Conservation (phyloP, 2,113 vertebrate genomes). For the Cercocebus atys region DNA sequence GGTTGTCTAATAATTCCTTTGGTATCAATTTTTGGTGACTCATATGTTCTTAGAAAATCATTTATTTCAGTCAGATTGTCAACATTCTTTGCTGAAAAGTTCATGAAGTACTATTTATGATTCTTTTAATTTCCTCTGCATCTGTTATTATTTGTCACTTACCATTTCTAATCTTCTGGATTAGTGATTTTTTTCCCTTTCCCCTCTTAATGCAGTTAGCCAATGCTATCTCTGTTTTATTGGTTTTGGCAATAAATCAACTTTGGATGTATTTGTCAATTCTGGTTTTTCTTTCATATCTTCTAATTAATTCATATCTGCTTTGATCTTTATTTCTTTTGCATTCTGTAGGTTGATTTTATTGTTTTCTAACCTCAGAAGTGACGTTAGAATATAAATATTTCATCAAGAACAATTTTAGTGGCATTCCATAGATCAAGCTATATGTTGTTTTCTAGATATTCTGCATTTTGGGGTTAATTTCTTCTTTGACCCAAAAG, state of each 20-base stretch:
- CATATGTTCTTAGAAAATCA: conserved; percentile 64
- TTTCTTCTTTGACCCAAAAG: conserved; percentile 7
- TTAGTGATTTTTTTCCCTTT: conserved; percentile 29
- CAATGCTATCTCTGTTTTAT: conserved; percentile 21
- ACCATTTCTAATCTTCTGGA: conserved; percentile 27
- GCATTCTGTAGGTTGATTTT: conserved; percentile 9
- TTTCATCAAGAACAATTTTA: conserved; percentile 38
- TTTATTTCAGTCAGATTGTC: conserved; percentile 52
- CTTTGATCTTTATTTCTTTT: conserved; percentile 49
- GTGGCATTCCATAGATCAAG: background rate
- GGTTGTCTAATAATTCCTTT: conserved; percentile 3
- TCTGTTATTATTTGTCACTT: conserved; percentile 56
- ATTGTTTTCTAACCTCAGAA: conserved; percentile 33
- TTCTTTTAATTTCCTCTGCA: conserved; percentile 57
- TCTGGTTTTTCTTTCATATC: conserved; percentile 29
- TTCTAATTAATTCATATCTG: conserved; percentile 21
- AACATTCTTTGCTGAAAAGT: conserved; percentile 60
- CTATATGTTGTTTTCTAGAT: background rate
- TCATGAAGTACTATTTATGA: conserved; percentile 39
- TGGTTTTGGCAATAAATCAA: background rate
- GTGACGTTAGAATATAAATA: background rate
- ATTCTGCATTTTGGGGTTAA: conserved; percentile 36
- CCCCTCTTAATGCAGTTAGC: conserved; percentile 26
- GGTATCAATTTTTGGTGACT: conserved; percentile 56
- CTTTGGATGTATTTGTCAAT: background rate